These are phyloP conservation scores for Drosophila diplacantha DNA, from an alignment of 2,888 invertebrate species.

Conservation along the genomic window DNA sequence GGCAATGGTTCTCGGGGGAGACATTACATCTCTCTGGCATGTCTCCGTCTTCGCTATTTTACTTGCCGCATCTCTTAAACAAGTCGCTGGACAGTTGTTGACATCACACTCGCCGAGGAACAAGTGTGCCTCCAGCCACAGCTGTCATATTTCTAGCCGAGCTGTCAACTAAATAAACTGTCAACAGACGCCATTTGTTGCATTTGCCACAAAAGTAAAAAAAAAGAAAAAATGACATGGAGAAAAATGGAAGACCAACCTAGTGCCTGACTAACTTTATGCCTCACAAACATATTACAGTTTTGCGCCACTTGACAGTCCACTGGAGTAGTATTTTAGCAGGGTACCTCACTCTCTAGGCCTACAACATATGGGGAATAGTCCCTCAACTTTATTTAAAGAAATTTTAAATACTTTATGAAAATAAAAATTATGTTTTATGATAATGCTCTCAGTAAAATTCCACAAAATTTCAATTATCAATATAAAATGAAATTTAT, in stretches of 20 bases:
- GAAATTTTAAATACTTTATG: not conserved
- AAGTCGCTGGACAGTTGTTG: slow-evolving; percentile 50
- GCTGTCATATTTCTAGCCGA: slow-evolving; percentile 55
- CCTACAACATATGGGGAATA: not conserved
- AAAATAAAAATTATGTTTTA: not conserved
- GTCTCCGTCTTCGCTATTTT: slow-evolving; percentile 4
- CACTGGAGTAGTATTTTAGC: slow-evolving; percentile 7
- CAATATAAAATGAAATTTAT: not conserved
- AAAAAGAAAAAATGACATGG: not conserved
- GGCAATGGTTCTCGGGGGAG: slow-evolving; percentile 25
- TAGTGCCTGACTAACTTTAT: slow-evolving; percentile 25
- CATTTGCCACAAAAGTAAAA: slow-evolving; percentile 10
- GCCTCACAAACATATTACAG: slow-evolving; percentile 28
- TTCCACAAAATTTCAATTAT: not conserved
- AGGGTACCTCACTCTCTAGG: slow-evolving; percentile 2
- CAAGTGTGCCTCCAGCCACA: slow-evolving; percentile 32
- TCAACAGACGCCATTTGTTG: slow-evolving; percentile 50
- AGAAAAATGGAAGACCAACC: slow-evolving; percentile 22
- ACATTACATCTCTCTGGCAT: slow-evolving; percentile 11
- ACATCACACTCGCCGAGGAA: slow-evolving; percentile 5
- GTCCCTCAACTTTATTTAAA: not conserved
- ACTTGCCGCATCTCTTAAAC: slow-evolving; percentile 24
- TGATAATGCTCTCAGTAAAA: too few relatives aligned
- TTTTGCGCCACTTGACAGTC: slow-evolving; percentile 20
- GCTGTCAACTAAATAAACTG: slow-evolving; percentile 56